Evolutionary conservation across 2,113 vertebrate genomes (phyloP).

Genomic region (Rhea pennata): DNA sequence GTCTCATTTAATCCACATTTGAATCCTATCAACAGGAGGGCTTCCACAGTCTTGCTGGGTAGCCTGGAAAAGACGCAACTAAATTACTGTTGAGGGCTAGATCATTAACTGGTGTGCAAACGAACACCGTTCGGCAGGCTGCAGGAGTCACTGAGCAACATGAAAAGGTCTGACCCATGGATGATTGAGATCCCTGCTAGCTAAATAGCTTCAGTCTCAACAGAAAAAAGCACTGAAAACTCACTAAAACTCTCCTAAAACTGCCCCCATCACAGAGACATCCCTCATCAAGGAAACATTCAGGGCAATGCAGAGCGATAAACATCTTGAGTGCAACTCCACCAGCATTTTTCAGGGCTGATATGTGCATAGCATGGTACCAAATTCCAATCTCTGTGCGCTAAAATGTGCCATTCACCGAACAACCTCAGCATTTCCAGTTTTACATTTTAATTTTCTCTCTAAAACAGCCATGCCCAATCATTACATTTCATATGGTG

Average conservation of each 20-base stretch:
- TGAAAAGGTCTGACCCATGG: not conserved
- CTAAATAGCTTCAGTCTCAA: not conserved
- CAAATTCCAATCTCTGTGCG: conserved; percentile 40
- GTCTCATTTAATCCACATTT: not conserved
- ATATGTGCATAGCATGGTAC: not conserved
- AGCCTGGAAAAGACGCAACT: not conserved
- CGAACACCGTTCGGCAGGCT: not conserved
- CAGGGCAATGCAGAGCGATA: not conserved
- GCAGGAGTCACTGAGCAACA: not conserved
- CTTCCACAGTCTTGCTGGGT: not conserved
- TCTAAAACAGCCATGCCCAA: conserved; percentile 50
- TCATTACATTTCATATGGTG: conserved; percentile 39
- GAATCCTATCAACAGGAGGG: not conserved
- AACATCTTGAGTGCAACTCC: not conserved
- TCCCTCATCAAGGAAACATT: not conserved
- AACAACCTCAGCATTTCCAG: conserved; percentile 55
- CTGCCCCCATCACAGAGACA: not conserved
- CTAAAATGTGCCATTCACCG: conserved; percentile 21
- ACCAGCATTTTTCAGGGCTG: not conserved
- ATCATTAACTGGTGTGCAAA: not conserved
- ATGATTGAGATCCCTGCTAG: not conserved
- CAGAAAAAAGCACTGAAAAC: not conserved
- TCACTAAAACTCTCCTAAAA: not conserved
- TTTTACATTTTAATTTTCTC: conserved; percentile 26
- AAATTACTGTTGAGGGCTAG: not conserved